phyloP scores from a whole-genome alignment of 2,113 vertebrate genomes.

The Lipotes vexillifer region DNA sequence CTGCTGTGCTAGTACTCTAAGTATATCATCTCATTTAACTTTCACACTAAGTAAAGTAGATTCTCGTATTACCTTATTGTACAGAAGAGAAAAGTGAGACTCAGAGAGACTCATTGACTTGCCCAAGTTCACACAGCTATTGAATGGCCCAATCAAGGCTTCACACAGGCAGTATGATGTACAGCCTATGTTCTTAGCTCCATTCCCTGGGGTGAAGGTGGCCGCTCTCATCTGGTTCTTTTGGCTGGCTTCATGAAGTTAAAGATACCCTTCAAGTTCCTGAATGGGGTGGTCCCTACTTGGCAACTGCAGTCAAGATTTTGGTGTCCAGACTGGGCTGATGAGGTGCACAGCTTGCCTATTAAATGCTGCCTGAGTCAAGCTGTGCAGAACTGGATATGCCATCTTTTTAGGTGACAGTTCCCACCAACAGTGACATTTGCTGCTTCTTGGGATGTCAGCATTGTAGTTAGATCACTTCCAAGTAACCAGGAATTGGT shows the following conservation, averaged over 20 bases:
- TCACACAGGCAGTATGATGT: background rate
- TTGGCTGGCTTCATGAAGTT: background rate
- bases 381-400: background rate
- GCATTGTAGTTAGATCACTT: background rate
- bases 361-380: background rate
- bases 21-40: background rate
- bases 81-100: background rate
- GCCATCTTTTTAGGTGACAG: background rate
- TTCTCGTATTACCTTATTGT: background rate
- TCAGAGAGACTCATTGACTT: background rate
- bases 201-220: too few relatives aligned
- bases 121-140: background rate
- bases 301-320: background rate
- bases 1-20: background rate
- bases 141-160: background rate
- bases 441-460: background rate
- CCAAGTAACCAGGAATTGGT: background rate
- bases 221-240: background rate
- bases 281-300: background rate
- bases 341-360: background rate
- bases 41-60: background rate
- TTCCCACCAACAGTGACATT: background rate
- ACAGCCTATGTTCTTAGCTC: background rate
- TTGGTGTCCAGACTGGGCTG: background rate
- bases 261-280: background rate